Evolutionary conservation across 2,888 invertebrate species (phyloP), one percentile per base, ranked within the genome.

Genomic region (Caenorhabditis zanzibari): DNA sequence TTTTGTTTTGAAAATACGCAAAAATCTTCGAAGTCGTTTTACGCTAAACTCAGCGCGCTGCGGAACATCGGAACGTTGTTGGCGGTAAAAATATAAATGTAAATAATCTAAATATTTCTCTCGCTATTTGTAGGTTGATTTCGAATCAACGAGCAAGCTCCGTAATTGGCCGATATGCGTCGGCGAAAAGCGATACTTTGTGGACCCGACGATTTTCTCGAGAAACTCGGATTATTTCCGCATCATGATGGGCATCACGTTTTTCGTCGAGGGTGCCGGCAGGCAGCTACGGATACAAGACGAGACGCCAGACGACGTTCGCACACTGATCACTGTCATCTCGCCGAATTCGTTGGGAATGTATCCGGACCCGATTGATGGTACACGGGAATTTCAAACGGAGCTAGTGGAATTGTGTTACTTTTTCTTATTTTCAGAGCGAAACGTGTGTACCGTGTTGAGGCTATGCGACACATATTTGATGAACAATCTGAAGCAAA

Each of bases 311-410:
- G 68, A 81, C n/a, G 84, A 84, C 24, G 81, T 84, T 35, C 54
- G 44, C 12, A 69, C 69, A 12, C 26, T 84, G 47, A 84, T 84
- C 14, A 54, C 32, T 19, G 81, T 54, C 5, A 54, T 84, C 6
- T 84, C 84, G 16, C 84, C 84, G 22, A 81, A 81, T 44, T 80
- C 44, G 26, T 64, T 84, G 5, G 84, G 84, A 2, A 56, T 84
- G 19, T 84, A 84, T 32, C 84, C 80, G 6, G 76, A 76, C 54
- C 38, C 59, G 1, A 68, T 84, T 38, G 61, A 75, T 44, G 84
- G 83, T 83, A 26, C n/a, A n/a, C n/a, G n/a, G n/a, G n/a, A n/a
- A n/a, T n/a, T n/a, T n/a, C n/a, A n/a, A n/a, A n/a, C n/a, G n/a
- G n/a, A n/a, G n/a, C n/a, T n/a, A n/a, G n/a, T n/a, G n/a, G n/a